These are phyloP conservation scores for Cosmorhoe ocellata DNA, from an alignment of 2,888 invertebrate genomes.

Conservation along the genomic window DNA sequence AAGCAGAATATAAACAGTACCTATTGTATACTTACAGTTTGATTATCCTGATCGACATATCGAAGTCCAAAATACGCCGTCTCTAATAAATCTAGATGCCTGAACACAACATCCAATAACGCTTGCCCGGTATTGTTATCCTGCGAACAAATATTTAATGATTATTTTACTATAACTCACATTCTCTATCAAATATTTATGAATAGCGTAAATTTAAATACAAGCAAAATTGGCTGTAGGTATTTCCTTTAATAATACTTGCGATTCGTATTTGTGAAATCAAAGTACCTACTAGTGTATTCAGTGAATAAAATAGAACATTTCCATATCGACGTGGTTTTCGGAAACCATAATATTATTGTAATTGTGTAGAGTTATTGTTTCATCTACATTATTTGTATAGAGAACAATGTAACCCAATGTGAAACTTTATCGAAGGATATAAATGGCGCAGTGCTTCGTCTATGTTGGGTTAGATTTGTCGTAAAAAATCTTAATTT, in stretches of 20 bases:
- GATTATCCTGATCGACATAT: conserved; percentile 95
- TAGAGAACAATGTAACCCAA: not conserved
- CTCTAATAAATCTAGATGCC: conserved; percentile 96
- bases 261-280: conserved; percentile 12
- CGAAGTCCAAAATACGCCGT: conserved; percentile 98
- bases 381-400: too few relatives aligned
- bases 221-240: conserved; percentile 7
- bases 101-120: conserved; percentile 94
- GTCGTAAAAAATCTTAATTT: too few relatives aligned
- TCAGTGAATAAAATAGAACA: conserved; percentile 10
- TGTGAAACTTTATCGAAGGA: conserved; percentile 7
- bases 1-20: too few relatives aligned
- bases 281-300: conserved; percentile 4
- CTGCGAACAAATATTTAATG: conserved; percentile 76
- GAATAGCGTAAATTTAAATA: conserved; percentile 18
- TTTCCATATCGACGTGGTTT: conserved; percentile 7
- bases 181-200: conserved; percentile 16
- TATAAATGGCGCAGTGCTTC: conserved; percentile 7
- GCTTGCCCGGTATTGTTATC: conserved; percentile 95
- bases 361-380: conserved; percentile 4
- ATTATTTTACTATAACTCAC: conserved; percentile 14
- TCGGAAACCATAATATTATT: conserved; percentile 12
- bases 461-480: not conserved
- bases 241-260: not conserved
- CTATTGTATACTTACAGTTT: conserved; percentile 96